Base-by-base conservation (phyloP, 2,113 vertebrate genomes). In the Nesoenas mayeri region DNA sequence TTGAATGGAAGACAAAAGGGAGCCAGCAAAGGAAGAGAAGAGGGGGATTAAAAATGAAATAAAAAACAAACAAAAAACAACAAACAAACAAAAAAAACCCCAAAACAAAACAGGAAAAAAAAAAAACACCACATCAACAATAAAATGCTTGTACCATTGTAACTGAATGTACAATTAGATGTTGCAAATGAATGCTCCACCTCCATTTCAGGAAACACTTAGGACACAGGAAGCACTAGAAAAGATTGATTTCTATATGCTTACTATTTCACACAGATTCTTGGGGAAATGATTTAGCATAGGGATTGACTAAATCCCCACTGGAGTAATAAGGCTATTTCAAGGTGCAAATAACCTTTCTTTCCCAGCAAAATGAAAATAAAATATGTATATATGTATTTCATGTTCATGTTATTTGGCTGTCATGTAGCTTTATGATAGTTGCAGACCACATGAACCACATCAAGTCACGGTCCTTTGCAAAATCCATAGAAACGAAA, bases 281-380 rank as follows among this genome's bases (percentile, higher is more conserved):
- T 91, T 88, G 34, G 47, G 79, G 34, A 93, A 89, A 92, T 10
- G 15, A 65, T 78, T 80, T 84, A 78, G 34, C 72, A 74, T 53
- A 86, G 51, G 67, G 69, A 95, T 36, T 66, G 56, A 66, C 72
- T 84, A 93, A 93, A 95, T 86, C 48, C 69, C 72, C 92, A 40
- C 25, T 44, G 60, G 72, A 78, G 69, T 20, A 74, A 29, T 80
- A 92, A 86, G 53, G 48, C 20, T 48, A 32, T 86, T 92, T 92
- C 57, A 92, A 95, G 83, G 83, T 92, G 79, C 91, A 93, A 88
- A 79, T 44, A 96, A 83, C 8, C 11, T 70, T 88, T 88, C 36
- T 93, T 80, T 86, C 67, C 56, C 25, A 94, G 67, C 31, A 88
- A 94, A 91, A 38, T 51, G 60, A 92, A 94, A 94, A 92, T 66